Evolutionary conservation across 2,113 vertebrate species (phyloP).

Genomic region (Indicator indicator): DNA sequence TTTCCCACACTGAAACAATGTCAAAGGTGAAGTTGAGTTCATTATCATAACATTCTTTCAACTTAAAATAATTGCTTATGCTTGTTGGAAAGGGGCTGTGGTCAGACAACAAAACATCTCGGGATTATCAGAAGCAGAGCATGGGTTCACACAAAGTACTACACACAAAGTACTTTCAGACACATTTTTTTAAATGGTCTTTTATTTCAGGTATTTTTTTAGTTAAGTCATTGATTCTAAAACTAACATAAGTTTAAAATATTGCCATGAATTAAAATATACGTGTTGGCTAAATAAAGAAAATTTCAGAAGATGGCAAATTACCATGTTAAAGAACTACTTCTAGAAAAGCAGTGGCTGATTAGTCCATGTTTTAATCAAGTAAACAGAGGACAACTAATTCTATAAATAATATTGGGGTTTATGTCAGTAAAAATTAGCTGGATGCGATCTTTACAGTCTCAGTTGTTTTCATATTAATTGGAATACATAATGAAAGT

Average conservation of each 20-base stretch:
- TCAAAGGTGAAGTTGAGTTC: not conserved
- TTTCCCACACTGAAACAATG: not conserved
- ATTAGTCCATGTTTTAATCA: slow-evolving; percentile 50
- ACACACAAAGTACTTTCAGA: not conserved
- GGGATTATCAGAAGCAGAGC: not conserved
- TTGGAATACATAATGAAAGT: slow-evolving; percentile 52
- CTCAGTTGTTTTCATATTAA: slow-evolving; percentile 59
- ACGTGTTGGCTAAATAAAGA: slow-evolving; percentile 29
- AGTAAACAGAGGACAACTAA: slow-evolving; percentile 49
- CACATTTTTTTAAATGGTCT: not conserved
- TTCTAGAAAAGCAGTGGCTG: slow-evolving; percentile 26
- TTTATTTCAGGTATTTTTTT: not conserved
- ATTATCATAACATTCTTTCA: not conserved
- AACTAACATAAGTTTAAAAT: not conserved
- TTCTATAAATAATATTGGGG: slow-evolving; percentile 40
- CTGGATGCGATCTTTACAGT: not conserved
- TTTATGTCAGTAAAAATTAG: slow-evolving; percentile 51
- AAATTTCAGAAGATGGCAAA: slow-evolving; percentile 4
- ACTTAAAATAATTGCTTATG: not conserved
- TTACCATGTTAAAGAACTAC: not conserved
- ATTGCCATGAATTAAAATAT: not conserved
- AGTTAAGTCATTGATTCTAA: not conserved
- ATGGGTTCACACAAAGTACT: not conserved
- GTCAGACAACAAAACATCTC: not conserved
- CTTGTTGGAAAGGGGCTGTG: not conserved